Evolutionary conservation across 2,888 invertebrate species (phyloP), one percentile per base, ranked within the genome.

Genomic region (Acrobasis consociella): DNA sequence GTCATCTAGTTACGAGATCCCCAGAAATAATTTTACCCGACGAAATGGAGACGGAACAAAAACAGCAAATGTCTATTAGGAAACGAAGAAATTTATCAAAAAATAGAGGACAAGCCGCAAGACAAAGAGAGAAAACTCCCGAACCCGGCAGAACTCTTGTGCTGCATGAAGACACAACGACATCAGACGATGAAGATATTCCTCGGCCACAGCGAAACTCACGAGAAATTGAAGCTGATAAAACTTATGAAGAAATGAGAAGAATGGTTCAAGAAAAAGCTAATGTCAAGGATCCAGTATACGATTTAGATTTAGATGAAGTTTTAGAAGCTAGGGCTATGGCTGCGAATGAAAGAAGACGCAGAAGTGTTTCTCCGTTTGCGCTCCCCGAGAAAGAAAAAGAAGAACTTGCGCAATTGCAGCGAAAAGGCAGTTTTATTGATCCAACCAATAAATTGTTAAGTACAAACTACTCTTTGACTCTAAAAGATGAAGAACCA

Each of bases 131-230:
- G 72, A 90, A 93, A 64, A 93, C 93, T 11, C 93, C 93, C 8
- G 93, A 93, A 72, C 92, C 93, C 1, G 83, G 89, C 49, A 83
- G 90, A 74, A 85, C 87, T 63, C 87, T 87, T 37, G 80, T 93
- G 31, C 91, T 91, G 37, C 90, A 91, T 62, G 94, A 95, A 69
- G 95, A 95, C 65, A 94, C 94, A 58, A 94, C 95, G 9, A 95
- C 95, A 46, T 91, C 93, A 15, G 92, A 94, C 55, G 93, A 93
- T 67, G 93, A 93, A 72, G 92, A 93, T 52, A 65, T 72, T 1
- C 77, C 73, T 62, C 82, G 83, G 16, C 82, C 84, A 15, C 74
- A 72, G 37, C 83, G 85, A 15, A 82, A 81, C 68, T 87, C 89
- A 1, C 78, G 89, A 65, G 93, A 93, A 82, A 80, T 87, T 13